Base-by-base conservation (phyloP, 2,797 vertebrate genomes). In the Halcyon badia region DNA sequence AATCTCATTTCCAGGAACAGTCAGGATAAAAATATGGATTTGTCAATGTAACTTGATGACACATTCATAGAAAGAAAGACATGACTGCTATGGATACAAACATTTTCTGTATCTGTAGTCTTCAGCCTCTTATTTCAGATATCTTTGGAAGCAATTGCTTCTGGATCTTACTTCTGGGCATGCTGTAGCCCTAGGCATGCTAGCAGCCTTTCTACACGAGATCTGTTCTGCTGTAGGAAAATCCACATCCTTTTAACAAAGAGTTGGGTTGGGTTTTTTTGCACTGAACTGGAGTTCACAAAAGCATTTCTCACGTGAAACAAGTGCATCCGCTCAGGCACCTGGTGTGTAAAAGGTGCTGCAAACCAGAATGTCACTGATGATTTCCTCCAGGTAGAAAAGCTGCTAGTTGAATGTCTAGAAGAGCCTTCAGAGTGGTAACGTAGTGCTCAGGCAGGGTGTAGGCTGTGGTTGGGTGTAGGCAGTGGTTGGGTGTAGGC, bases 181-280 rank as follows among this genome's bases (percentile, higher is more conserved):
- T 71, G 41, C 35, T 41, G 35, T 76, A 94, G 68, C 25, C 64
- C 13, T 44, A 66, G 48, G 28, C 37, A 9, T 35, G 25, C 60
- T 66, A 70, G 66, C 70, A 94, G 81, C 60, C 87, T 87, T 92
- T 83, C 44, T 81, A 16, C 52, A 73, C 5, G 8, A 61, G 68
- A 44, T 30, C 31, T n/a, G 2, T 73, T 84, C 64, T 83, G n/a
- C 44, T 46, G 1, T 8, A 75, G 28, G 33, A 10, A 51, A 89
- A 33, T 25, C 19, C 30, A n/a, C 52, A 46, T 68, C 12, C 35
- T 78, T 87, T 69, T n/a, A 90, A 75, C 20, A 60, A 64, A 61
- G 24, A 0, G 0, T 26, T 41, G 14, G 19, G 20, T 41, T 82
- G 49, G 73, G 37, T 0, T 1, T 5, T 64, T 68, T 72, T 80